Base-by-base conservation (phyloP, 1,140 invertebrate genomes). In the Penaeus vannamei region DNA sequence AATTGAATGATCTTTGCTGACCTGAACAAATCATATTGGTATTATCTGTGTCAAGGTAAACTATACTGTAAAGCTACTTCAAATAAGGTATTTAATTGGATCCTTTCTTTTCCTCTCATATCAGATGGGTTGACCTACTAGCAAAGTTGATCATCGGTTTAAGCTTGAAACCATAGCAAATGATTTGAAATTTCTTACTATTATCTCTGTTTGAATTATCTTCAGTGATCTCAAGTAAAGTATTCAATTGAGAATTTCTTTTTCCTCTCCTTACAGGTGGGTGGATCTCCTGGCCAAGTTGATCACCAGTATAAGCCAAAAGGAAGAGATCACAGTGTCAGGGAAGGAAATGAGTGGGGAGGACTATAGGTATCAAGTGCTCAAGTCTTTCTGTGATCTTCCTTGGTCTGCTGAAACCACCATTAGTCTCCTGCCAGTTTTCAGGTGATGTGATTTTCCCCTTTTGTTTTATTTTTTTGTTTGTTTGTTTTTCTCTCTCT, bases 121-220 rank as follows among this genome's bases (percentile, higher is more conserved):
- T 46, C 42, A 46, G 90, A 64, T 90, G 90, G 90, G 26, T 90
- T 76, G 86, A 88, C 42, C 26, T 91, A 10, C 77, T 91, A 26
- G 64, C 90, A 10, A 91, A 89, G 29, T 77, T 85, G 2, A 84
- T 91, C 42, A 89, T 59, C 5, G 72, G 77, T 82, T 20, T 91
- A 19, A 85, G 83, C 23, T 42, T 69, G 66, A 84, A 85, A n/a
- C n/a, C n/a, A n/a, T n/a, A n/a, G n/a, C n/a, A n/a, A n/a, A n/a
- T n/a, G n/a, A n/a, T n/a, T n/a, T n/a, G n/a, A n/a, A n/a, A n/a
- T n/a, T n/a, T n/a, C n/a, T n/a, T n/a, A n/a, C n/a, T n/a, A n/a
- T n/a, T n/a, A n/a, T n/a, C n/a, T n/a, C n/a, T n/a, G n/a, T n/a
- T n/a, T n/a, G n/a, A n/a, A n/a, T n/a, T n/a, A n/a, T n/a, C n/a